Percentiles rank a stretch among this genome's conserved stretches.
Conservation (phyloP, 2,888 invertebrate genomes). For the Alsophila aescularia region DNA sequence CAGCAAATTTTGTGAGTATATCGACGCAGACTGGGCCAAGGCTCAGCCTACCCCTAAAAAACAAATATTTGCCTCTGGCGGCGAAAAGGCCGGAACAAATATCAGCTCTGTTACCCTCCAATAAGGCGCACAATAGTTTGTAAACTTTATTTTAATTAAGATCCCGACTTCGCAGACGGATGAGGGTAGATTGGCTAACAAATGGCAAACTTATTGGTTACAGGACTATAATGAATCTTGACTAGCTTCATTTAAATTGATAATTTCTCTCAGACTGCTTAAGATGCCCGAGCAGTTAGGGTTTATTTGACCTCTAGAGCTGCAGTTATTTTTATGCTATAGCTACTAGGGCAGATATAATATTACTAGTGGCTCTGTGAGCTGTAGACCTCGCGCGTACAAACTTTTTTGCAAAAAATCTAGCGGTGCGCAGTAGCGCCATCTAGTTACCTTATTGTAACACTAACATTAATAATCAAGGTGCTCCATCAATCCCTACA, state of each 20-base stretch:
- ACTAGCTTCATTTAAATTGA: conserved; percentile 13
- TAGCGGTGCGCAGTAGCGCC: too few relatives aligned
- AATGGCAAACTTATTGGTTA: conserved; percentile 18
- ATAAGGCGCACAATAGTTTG: conserved; percentile 42
- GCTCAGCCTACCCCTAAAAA: conserved; percentile 34
- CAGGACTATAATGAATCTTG: conserved; percentile 17
- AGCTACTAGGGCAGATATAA: too few relatives aligned
- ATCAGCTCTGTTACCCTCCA: conserved; percentile 32
- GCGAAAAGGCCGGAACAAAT: conserved; percentile 32
- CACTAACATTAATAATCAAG: too few relatives aligned
- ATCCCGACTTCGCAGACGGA: conserved; percentile 11
- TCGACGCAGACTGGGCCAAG: conserved; percentile 41
- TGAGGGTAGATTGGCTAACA: conserved; percentile 5
- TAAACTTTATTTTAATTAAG: conserved; percentile 47
- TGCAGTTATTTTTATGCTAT: too few relatives aligned
- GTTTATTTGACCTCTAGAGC: too few relatives aligned
- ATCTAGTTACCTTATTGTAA: too few relatives aligned
- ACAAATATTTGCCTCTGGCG: conserved; percentile 54
- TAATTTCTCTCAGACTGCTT: background rate
- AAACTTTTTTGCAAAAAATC: too few relatives aligned
- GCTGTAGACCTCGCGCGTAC: too few relatives aligned
- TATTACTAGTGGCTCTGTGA: too few relatives aligned
- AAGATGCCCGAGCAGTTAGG: too few relatives aligned
- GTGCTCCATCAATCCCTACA: too few relatives aligned
- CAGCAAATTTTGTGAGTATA: conserved; percentile 34